Percentiles rank a stretch among this genome's conserved stretches.
These are phyloP conservation scores for Anarrhichthys ocellatus DNA, from an alignment of 2,113 vertebrate species.

Conservation along the genomic window DNA sequence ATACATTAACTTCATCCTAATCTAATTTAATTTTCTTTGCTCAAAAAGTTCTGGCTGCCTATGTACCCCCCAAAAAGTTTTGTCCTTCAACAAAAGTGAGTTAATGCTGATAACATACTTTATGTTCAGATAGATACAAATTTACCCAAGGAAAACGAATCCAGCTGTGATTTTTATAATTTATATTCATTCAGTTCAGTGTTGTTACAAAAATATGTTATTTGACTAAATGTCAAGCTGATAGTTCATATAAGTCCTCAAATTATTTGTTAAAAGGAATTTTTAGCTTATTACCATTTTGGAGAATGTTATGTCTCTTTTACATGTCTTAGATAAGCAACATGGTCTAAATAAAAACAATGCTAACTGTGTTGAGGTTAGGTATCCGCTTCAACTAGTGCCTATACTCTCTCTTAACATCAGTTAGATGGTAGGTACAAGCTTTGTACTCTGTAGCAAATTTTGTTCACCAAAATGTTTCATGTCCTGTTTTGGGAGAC, in stretches of 20 bases:
- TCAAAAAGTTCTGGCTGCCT: not conserved
- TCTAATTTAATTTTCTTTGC: not conserved
- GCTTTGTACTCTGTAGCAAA: conserved; percentile 42
- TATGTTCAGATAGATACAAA: not conserved
- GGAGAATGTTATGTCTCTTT: not conserved
- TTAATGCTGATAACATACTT: not conserved
- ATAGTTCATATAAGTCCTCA: not conserved
- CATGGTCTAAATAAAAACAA: not conserved
- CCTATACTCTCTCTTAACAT: not conserved
- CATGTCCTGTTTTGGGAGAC: conserved; percentile 67
- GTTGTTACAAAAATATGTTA: not conserved
- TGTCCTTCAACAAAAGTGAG: not conserved
- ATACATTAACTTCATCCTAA: not conserved
- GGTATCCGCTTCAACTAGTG: not conserved
- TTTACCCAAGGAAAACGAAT: not conserved
- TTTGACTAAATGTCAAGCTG: not conserved
- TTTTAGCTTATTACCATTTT: not conserved
- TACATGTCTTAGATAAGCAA: not conserved
- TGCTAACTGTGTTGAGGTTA: not conserved
- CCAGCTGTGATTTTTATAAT: no score
- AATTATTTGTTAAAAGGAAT: not conserved
- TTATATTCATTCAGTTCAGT: not conserved
- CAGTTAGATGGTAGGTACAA: not conserved
- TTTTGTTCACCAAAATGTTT: conserved; percentile 34
- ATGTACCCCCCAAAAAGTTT: not conserved